phyloP scores from a whole-genome alignment of 2,113 vertebrate genomes.

The Menidia beryllina region DNA sequence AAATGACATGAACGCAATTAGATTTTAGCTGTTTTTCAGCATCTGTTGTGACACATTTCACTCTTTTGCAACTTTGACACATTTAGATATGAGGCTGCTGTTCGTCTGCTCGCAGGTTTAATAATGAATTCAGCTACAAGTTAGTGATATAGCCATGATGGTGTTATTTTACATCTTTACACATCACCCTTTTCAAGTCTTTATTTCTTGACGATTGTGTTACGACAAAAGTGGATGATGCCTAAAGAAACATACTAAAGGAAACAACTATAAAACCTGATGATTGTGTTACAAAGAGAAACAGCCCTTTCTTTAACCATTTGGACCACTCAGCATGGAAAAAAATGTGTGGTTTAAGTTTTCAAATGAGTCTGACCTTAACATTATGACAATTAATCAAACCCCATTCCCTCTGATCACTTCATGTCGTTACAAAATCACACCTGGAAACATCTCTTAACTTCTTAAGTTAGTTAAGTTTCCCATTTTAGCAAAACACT shows the following conservation, averaged over 20 bases:
- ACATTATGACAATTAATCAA: background rate
- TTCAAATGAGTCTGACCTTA: background rate
- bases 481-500: slow-evolving; percentile 13
- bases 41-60: too few relatives aligned
- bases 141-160: too few relatives aligned
- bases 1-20: too few relatives aligned
- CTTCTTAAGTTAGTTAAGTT: background rate
- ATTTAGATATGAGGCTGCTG: too few relatives aligned
- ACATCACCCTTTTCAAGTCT: too few relatives aligned
- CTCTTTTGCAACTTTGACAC: too few relatives aligned
- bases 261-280: background rate
- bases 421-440: background rate
- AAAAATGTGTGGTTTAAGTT: background rate
- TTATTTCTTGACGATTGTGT: too few relatives aligned
- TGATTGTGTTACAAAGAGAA: background rate
- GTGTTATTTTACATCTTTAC: too few relatives aligned
- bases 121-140: too few relatives aligned
- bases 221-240: background rate
- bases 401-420: background rate
- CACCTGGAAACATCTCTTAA: background rate
- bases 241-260: too few relatives aligned
- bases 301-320: background rate
- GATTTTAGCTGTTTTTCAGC: too few relatives aligned
- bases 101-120: too few relatives aligned
- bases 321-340: background rate